Conservation (phyloP, 2,797 vertebrate genomes). For the Caiman crocodilus region DNA sequence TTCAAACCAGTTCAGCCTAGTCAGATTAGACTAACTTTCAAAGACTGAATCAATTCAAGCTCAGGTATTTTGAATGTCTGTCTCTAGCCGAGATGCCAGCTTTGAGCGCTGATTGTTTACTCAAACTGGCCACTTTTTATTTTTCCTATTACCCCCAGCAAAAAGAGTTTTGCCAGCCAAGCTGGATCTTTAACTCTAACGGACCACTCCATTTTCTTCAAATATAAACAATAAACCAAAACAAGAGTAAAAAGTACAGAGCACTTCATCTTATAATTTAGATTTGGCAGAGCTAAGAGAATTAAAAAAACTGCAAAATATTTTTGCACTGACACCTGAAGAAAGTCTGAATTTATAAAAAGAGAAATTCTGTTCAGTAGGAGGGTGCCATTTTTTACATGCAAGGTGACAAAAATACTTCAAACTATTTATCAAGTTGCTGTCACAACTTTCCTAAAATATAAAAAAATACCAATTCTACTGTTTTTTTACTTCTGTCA, state of each 20-base stretch:
- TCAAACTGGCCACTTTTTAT: neutral
- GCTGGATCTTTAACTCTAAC: neutral
- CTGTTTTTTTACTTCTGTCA: neutral
- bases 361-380: neutral
- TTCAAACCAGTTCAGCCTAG: too few relatives aligned
- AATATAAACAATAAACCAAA: rapidly evolving
- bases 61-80: too few relatives aligned
- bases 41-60: too few relatives aligned
- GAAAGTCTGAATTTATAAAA: neutral
- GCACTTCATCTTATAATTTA: neutral
- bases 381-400: neutral
- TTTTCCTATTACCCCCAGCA: neutral
- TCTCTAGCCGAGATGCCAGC: neutral
- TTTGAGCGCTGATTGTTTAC: neutral
- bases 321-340: neutral
- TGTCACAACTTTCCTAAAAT: neutral
- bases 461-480: neutral
- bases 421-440: neutral
- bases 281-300: neutral
- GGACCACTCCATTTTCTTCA: neutral
- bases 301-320: neutral
- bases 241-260: neutral
- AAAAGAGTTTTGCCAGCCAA: neutral
- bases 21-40: too few relatives aligned
- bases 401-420: slow-evolving; percentile 26